Evolutionary conservation across 2,113 vertebrate species (phyloP), one percentile per base, ranked within the genome.

Genomic region (Osmerus mordax): DNA sequence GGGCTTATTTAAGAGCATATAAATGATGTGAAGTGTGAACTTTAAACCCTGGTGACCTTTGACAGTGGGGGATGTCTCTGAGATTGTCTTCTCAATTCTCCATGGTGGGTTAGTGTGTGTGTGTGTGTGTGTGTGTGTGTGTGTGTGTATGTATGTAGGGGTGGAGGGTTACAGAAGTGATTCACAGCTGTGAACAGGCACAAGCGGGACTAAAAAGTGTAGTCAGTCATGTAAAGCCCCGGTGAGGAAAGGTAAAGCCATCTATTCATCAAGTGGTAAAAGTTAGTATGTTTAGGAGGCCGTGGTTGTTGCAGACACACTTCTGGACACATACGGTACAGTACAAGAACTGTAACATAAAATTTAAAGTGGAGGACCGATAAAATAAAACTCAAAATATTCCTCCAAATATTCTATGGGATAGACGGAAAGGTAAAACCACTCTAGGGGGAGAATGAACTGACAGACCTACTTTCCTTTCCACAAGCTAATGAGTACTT

Each of bases 11-110:
- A 92, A 81, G 91, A 94, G 91, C 91, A 93, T 93, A 94, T 94
- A 95, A 95, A 96, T 94, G 94, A 92, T 90, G 87, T 91, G 83
- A 91, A 91, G 91, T 92, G 85, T 91, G 91, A 94, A 95, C 96
- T 95, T 88, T 96, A 89, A 95, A 94, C 95, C 92, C 78, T 79
- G 7, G 59, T 91, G 92, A 94, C 96, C 96, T 95, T 93, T 96
- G 94, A 94, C 94, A 94, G 92, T 91, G 82, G 84, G 94, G 93
- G 92, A 91, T 80, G 52, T 81, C 74, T 92, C 90, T 91, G 90
- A 92, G 93, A 92, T 96, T 92, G 95, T 96, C 94, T 91, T 92
- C 92, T 92, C 84, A 72, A 83, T 81, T 80, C 81, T 83, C 70
- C 62, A 71, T 29, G 51, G 84, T 69, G 60, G 69, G 74, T n/a